Conservation (phyloP, 2,113 vertebrate genomes). For the Acrocephalus kingi region DNA sequence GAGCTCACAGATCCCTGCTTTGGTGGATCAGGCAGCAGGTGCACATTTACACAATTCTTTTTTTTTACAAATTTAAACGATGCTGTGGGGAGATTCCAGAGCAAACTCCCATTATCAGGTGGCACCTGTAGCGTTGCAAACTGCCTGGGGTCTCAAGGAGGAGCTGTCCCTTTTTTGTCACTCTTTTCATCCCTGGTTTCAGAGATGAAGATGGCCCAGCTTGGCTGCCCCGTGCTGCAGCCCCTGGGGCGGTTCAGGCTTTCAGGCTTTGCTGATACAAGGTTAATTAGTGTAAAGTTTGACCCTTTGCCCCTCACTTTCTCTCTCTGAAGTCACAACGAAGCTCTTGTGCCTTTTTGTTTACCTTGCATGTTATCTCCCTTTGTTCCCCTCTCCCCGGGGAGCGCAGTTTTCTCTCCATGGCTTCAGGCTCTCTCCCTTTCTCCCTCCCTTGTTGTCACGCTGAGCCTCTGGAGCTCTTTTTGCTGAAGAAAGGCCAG, state of each 20-base stretch:
- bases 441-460: not conserved
- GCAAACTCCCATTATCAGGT: not conserved
- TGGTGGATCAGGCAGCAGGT: not conserved
- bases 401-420: not conserved
- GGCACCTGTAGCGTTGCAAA: not conserved
- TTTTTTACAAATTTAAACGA: not conserved
- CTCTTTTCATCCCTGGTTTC: not conserved
- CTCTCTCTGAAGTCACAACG: not conserved
- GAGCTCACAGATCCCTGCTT: not conserved
- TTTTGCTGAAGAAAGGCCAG: not conserved
- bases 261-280: not conserved
- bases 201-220: not conserved
- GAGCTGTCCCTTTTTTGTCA: not conserved
- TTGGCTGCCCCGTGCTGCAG: not conserved
- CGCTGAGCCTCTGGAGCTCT: not conserved
- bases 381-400: not conserved
- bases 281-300: conserved; percentile 1
- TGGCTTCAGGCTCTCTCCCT: not conserved
- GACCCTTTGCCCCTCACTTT: not conserved
- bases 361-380: conserved; percentile 25
- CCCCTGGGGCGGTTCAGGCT: not conserved
- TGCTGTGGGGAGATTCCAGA: not conserved
- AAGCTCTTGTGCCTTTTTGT: not conserved
- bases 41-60: not conserved
- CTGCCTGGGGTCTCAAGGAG: not conserved